Base-by-base conservation (phyloP, 2,888 invertebrate species). In the Drosophila gaucha region DNA sequence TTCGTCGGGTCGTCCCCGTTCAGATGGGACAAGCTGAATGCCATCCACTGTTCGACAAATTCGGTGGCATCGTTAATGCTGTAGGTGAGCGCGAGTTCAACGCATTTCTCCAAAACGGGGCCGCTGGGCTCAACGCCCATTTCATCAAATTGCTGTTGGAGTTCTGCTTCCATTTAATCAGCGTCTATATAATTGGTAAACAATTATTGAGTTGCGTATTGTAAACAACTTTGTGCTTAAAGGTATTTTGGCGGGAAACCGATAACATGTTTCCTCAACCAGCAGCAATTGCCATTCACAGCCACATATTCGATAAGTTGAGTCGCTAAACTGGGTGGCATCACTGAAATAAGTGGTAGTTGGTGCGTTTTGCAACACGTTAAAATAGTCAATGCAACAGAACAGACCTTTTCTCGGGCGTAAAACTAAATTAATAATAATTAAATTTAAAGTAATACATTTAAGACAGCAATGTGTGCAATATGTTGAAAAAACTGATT, bases 31-130 rank as follows among this genome's bases (percentile, higher is more conserved):
- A 95, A 92, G 80, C 94, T 94, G 90, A 94, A 96, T 18, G 96
- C 96, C 92, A 95, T 94, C 96, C 96, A 97, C 92, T 94, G 94
- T 89, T 95, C 95, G 51, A 94, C 95, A 78, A 96, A 94, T 83
- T 94, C 94, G 89, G 94, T 95, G 35, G 95, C 94, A 80, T 94
- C 94, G 71, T 93, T 93, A 49, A 96, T 91, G 80, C 93, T 92
- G 89, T 96, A 94, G 52, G 93, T 93, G 70, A 92, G 90, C 89
- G 96, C 95, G 74, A 96, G 92, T 90, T 94, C 94, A 85, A 94
- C 92, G 89, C 95, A 95, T 93, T 94, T 94, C 50, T 90, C 90
- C 69, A 95, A 85, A 49, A 94, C 93, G 80, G 93, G 92, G 63
- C 91, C 92, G 46, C 90, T 90, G 60, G 94, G 92, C 80, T 93